phyloP scores from a whole-genome alignment of 2,888 invertebrate species.

The Pandemis heparana region DNA sequence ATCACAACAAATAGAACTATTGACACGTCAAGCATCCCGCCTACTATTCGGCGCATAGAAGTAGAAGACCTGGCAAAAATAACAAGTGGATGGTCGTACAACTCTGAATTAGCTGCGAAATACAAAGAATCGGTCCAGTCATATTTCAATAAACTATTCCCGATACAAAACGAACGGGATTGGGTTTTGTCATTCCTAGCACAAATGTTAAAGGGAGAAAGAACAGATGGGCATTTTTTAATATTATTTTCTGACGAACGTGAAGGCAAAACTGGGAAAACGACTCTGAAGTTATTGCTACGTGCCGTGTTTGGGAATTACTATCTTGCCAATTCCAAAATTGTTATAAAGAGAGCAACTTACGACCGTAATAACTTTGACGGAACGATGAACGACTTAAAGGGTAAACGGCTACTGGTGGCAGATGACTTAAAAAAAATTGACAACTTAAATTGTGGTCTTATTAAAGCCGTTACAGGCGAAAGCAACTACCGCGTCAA shows the following conservation, averaged over 20 bases:
- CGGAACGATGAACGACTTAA: background rate
- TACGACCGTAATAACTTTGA: background rate
- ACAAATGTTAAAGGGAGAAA: conserved; percentile 26
- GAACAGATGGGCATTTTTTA: background rate
- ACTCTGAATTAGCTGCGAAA: conserved; percentile 25
- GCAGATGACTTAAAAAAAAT: conserved; percentile 30
- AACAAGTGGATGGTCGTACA: conserved; percentile 36
- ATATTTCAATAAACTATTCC: conserved; percentile 26
- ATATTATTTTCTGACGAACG: conserved; percentile 10
- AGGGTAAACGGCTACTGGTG: conserved; percentile 1
- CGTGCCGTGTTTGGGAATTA: conserved; percentile 26
- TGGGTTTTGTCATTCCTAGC: conserved; percentile 34
- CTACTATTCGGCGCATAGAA: conserved; percentile 39
- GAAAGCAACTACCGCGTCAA: conserved; percentile 9
- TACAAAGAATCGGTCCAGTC: conserved; percentile 23
- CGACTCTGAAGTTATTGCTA: conserved; percentile 28
- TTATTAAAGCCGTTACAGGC: conserved; percentile 22
- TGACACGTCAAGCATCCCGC: background rate
- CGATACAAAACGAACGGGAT: conserved; percentile 15
- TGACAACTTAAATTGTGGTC: conserved; percentile 23
- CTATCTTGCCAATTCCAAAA: conserved; percentile 18
- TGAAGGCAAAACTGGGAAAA: conserved; percentile 24
- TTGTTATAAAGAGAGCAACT: background rate
- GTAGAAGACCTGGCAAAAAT: conserved; percentile 30
- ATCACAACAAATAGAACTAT: background rate